Evolutionary conservation across 2,797 vertebrate genomes (phyloP).

Genomic region (Luscinia luscinia): DNA sequence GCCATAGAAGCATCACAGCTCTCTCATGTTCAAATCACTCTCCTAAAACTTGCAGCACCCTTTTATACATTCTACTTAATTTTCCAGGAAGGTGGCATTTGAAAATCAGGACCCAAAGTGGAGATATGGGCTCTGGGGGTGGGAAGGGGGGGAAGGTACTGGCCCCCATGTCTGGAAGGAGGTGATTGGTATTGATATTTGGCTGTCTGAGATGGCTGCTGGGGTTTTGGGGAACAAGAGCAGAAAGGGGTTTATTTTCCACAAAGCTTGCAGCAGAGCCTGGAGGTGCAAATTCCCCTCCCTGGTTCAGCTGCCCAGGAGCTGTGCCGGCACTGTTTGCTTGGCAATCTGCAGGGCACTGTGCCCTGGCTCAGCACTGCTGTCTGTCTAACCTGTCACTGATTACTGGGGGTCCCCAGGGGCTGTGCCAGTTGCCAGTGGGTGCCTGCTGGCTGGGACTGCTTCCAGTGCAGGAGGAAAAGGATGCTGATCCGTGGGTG

Average conservation of each 20-base stretch:
- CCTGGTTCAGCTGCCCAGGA: neutral
- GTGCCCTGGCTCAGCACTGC: neutral
- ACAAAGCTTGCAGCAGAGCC: neutral
- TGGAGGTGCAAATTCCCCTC: fast-evolving
- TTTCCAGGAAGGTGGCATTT: neutral
- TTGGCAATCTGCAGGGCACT: neutral
- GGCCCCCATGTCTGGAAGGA: neutral
- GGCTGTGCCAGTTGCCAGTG: neutral
- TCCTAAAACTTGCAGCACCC: neutral
- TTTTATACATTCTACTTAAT: neutral
- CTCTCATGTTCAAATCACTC: neutral
- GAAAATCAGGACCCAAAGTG: fast-evolving
- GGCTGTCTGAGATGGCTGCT: neutral
- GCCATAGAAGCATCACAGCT: neutral
- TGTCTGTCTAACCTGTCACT: neutral
- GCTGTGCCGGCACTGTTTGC: fast-evolving
- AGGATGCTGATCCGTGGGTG: fast-evolving
- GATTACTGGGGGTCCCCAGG: neutral
- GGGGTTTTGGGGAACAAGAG: neutral
- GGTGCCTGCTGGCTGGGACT: neutral
- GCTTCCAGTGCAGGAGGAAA: neutral
- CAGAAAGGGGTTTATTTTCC: neutral
- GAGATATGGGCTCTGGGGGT: neutral
- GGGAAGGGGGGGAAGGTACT: fast-evolving
- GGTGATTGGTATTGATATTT: neutral